Evolutionary conservation across 2,888 invertebrate genomes (phyloP), one percentile per base, ranked within the genome.

Genomic region (Agrotis exclamationis): DNA sequence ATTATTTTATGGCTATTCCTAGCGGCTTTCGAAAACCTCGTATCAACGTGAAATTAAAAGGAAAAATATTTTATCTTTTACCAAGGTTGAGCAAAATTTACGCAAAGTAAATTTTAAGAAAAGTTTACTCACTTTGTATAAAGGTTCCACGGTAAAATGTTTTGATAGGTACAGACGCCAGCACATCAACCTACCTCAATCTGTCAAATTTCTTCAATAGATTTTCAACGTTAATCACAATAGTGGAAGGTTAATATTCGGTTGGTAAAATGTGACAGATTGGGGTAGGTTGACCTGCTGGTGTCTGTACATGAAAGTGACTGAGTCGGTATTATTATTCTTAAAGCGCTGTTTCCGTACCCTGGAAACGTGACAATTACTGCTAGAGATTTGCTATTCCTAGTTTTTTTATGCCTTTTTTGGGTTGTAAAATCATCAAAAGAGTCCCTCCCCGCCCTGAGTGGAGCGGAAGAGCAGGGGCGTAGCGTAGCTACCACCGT

Each of bases 121-220:
- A 63, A 57, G 70, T 73, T 81, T 70, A 66, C 76, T 68, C 63
- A 76, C 68, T 81, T 76, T 64, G 65, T 57, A 60, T 69, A 75
- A 74, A 74, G 69, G 66, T 63, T 22, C 57, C 66, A 74, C 70
- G 65, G 65, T 60, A 73, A 76, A 73, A 70, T 69, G 66, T 76
- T 73, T 82, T 81, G 70, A 65, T 73, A n/a, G n/a, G n/a, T n/a
- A n/a, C n/a, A n/a, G n/a, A n/a, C n/a, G n/a, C n/a, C n/a, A n/a
- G n/a, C n/a, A n/a, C n/a, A n/a, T n/a, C n/a, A n/a, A n/a, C n/a
- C n/a, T n/a, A n/a, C n/a, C n/a, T n/a, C n/a, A n/a, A n/a, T n/a
- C n/a, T n/a, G n/a, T n/a, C n/a, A n/a, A n/a, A n/a, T n/a, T n/a
- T n/a, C n/a, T n/a, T n/a, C n/a, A n/a, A n/a, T n/a, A n/a, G n/a